Conservation (phyloP, 1,140 invertebrate genomes). For the Aphaenogaster rudis region DNA sequence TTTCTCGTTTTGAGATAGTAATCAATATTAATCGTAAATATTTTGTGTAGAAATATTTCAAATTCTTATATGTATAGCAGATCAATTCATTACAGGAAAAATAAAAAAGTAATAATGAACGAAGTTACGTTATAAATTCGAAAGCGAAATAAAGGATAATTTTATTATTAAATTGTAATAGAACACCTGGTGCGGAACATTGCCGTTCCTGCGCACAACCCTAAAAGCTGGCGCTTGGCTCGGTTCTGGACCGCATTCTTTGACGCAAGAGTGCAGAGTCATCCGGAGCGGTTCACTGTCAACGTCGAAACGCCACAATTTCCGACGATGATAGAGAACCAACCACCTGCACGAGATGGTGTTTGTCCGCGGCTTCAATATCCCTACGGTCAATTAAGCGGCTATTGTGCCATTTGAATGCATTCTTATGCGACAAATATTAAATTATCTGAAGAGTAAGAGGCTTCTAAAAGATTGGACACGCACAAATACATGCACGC, state of each 20-base stretch:
- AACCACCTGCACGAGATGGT: slow-evolving; percentile 20
- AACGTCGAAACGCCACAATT: slow-evolving; percentile 72
- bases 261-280: slow-evolving; percentile 69
- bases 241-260: slow-evolving; percentile 72
- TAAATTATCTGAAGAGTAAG: slow-evolving; percentile 41
- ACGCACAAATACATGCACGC: not conserved
- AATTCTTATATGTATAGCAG: not conserved
- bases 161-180: slow-evolving; percentile 54
- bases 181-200: slow-evolving; percentile 56
- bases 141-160: not conserved
- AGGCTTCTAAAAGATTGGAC: slow-evolving; percentile 2
- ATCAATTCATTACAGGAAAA: not conserved
- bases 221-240: slow-evolving; percentile 64
- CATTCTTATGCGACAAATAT: slow-evolving; percentile 47
- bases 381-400: slow-evolving; percentile 73
- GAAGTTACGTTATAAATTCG: not conserved
- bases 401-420: slow-evolving; percentile 65
- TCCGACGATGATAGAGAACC: slow-evolving; percentile 57
- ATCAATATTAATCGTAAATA: not conserved
- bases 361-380: slow-evolving; percentile 56
- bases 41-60: not conserved
- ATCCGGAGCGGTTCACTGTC: slow-evolving; percentile 73
- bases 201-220: not conserved
- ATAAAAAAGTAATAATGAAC: not conserved
- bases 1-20: not conserved